Evolutionary conservation across 2,113 vertebrate species (phyloP).

Genomic region (Syngnathus typhle): DNA sequence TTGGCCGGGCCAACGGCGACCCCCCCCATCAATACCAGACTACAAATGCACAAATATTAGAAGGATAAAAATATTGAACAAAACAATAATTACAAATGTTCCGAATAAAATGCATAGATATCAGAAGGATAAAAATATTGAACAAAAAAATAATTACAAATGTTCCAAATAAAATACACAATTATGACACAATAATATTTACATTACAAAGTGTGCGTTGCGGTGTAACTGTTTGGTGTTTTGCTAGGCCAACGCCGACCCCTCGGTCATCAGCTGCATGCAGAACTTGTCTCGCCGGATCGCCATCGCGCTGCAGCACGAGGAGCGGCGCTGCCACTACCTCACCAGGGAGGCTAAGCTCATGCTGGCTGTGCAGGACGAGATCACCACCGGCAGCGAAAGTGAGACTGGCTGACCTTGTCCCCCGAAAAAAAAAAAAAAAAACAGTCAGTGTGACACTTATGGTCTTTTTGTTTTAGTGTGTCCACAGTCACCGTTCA

Average conservation of each 20-base stretch:
- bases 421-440: not conserved
- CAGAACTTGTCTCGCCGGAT: conserved; percentile 91
- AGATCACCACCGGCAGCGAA: conserved; percentile 85
- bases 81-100: too few relatives aligned
- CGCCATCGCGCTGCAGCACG: conserved; percentile 91
- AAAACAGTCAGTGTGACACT: not conserved
- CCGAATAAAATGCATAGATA: not conserved
- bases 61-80: too few relatives aligned
- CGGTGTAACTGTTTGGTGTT: not conserved
- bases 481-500: conserved; percentile 88
- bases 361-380: conserved; percentile 92
- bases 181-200: not conserved
- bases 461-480: conserved; percentile 54
- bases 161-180: too few relatives aligned
- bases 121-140: not conserved
- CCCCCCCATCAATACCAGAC: conserved; percentile 65
- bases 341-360: conserved; percentile 94
- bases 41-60: not conserved
- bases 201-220: not conserved
- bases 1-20: conserved; percentile 82
- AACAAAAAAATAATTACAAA: not conserved
- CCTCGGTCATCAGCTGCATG: conserved; percentile 88
- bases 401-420: conserved; percentile 67
- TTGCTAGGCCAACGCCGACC: conserved; percentile 84
- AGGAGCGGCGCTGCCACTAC: conserved; percentile 95